phyloP scores from a whole-genome alignment of 2,113 vertebrate species.

The Phoenicopterus ruber region DNA sequence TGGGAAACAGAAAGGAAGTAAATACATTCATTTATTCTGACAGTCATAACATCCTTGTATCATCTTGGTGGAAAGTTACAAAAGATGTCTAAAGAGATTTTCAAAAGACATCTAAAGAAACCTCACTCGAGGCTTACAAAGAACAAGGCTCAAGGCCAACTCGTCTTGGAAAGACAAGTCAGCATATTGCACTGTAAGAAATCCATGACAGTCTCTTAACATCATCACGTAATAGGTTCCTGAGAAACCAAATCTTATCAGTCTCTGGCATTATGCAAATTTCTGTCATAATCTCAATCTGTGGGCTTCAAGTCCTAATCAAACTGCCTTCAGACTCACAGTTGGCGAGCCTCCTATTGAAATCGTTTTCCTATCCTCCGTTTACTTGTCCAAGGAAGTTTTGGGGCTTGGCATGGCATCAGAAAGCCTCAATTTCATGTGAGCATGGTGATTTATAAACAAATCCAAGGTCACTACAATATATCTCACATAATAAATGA shows the following conservation, averaged over 20 bases:
- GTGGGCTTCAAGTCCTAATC: slow-evolving; percentile 66
- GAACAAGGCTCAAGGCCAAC: slow-evolving; percentile 70
- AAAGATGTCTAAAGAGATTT: slow-evolving; percentile 69
- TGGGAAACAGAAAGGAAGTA: slow-evolving; percentile 51
- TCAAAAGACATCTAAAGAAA: slow-evolving; percentile 62
- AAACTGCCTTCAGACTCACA: slow-evolving; percentile 67
- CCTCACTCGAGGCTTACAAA: slow-evolving; percentile 61
- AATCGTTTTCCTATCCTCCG: slow-evolving; percentile 34
- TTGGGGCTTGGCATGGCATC: slow-evolving; percentile 59
- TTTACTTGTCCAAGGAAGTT: slow-evolving; percentile 61
- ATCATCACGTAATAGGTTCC: slow-evolving; percentile 71
- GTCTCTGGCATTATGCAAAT: slow-evolving; percentile 69
- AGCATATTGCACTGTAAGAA: slow-evolving; percentile 70
- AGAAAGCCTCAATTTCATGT: slow-evolving; percentile 60
- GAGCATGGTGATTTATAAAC: slow-evolving; percentile 45
- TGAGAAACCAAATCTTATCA: slow-evolving; percentile 69
- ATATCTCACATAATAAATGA: slow-evolving; percentile 7
- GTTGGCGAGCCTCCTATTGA: slow-evolving; percentile 60
- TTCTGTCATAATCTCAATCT: slow-evolving; percentile 72
- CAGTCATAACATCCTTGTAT: slow-evolving; percentile 68
- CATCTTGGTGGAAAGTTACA: slow-evolving; percentile 64
- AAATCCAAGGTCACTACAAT: slow-evolving; percentile 38
- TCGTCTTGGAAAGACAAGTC: slow-evolving; percentile 68
- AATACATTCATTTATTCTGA: slow-evolving; percentile 71
- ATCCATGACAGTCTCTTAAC: slow-evolving; percentile 70